Evolutionary conservation across 2,113 vertebrate species (phyloP).

Genomic region (Corythaixoides concolor): DNA sequence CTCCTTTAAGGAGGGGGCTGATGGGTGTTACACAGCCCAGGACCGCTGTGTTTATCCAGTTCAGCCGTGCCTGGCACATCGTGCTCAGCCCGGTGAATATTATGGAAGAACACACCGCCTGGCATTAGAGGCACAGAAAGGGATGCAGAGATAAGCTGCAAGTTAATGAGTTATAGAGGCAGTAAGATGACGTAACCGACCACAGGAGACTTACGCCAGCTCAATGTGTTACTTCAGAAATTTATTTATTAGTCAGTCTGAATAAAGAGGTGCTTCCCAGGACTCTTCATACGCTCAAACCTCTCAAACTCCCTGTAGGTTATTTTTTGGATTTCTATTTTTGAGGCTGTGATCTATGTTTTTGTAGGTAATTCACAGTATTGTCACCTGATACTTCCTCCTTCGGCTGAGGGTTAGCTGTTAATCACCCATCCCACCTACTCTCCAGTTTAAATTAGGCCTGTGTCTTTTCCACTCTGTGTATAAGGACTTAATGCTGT

Average conservation of each 20-base stretch:
- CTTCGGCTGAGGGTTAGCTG: not conserved
- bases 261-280: not conserved
- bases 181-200: not conserved
- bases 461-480: not conserved
- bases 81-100: not conserved
- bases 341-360: not conserved
- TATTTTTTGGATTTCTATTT: not conserved
- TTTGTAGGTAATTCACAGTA: not conserved
- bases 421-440: not conserved
- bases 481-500: not conserved
- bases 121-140: not conserved
- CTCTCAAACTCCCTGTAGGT: not conserved
- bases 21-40: not conserved
- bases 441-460: not conserved
- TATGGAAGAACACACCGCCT: not conserved
- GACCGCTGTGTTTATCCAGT: not conserved
- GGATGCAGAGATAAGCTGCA: not conserved
- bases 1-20: not conserved
- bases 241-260: not conserved
- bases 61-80: not conserved
- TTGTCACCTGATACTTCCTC: not conserved
- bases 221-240: not conserved
- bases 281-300: not conserved
- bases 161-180: slow-evolving; percentile 19
- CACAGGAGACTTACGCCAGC: not conserved